Conservation (phyloP, 1,140 invertebrate genomes). For the Macrocentrus cingulum region DNA sequence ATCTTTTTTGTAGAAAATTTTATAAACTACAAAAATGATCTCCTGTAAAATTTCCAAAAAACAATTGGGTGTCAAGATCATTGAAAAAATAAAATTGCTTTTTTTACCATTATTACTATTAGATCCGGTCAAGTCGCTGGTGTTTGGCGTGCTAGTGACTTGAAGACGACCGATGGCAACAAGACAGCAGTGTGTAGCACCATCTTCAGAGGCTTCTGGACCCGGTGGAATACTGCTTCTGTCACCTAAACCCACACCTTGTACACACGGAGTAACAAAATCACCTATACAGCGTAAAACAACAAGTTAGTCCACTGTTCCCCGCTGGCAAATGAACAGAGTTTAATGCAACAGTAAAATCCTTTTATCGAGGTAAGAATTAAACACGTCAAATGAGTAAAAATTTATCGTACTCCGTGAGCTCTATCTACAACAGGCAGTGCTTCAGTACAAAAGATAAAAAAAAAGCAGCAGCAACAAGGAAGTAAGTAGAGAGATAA, state of each 20-base stretch:
- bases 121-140: conserved; percentile 81
- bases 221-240: conserved; percentile 70
- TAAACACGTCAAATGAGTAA: no score
- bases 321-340: conserved; percentile 15
- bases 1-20: no score
- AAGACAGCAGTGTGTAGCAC: conserved; percentile 87
- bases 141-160: conserved; percentile 94
- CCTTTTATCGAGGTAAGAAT: no score
- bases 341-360: background rate
- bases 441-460: background rate
- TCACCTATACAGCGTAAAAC: conserved; percentile 55
- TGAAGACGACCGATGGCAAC: conserved; percentile 96
- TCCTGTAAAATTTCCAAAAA: no score
- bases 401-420: background rate
- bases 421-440: background rate
- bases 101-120: conserved; percentile 75
- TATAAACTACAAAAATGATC: no score
- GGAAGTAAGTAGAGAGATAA: background rate
- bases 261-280: conserved; percentile 58
- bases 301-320: conserved; percentile 32
- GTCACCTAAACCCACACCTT: conserved; percentile 56
- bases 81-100: no score
- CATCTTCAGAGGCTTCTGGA: conserved; percentile 77
- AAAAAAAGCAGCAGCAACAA: background rate
- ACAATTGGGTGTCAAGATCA: background rate